These are phyloP conservation scores for Callimico goeldii DNA, from an alignment of 2,797 vertebrate genomes.

Conservation along the genomic window DNA sequence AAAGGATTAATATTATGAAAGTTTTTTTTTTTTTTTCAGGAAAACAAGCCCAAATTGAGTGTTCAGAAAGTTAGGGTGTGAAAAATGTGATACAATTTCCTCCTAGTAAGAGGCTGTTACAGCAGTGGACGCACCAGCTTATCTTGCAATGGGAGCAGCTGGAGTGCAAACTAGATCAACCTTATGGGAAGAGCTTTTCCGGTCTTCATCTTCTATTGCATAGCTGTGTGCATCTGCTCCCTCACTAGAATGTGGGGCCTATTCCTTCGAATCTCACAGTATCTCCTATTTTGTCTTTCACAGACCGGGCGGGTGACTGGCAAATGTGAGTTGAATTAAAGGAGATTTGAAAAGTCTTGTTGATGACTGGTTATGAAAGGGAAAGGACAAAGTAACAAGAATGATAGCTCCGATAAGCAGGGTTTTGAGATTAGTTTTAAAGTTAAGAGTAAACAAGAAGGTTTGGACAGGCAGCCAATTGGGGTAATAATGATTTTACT, in stretches of 20 bases:
- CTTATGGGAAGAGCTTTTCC: neutral
- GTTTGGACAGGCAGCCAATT: neutral
- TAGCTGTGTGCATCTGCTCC: neutral
- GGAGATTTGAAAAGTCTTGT: slow-evolving; percentile 14
- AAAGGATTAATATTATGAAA: neutral
- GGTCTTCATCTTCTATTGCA: neutral
- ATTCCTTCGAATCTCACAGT: neutral
- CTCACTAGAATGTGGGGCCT: neutral
- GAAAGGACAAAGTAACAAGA: slow-evolving; percentile 29
- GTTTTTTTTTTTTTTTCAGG: neutral
- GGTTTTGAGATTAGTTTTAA: slow-evolving; percentile 1
- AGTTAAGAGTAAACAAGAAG: neutral
- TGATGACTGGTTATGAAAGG: neutral
- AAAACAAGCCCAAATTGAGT: neutral
- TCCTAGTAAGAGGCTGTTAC: neutral
- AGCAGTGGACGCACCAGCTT: neutral
- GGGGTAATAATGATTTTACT: neutral
- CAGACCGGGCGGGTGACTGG: neutral
- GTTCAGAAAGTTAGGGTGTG: neutral
- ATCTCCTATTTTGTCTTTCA: slow-evolving; percentile 4
- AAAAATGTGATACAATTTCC: neutral
- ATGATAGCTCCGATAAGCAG: neutral
- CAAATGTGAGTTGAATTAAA: neutral
- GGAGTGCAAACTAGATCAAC: neutral
- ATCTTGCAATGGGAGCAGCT: neutral